Evolutionary conservation across 2,113 vertebrate species (phyloP), one percentile per base, ranked within the genome.

Genomic region (Hypomesus transpacificus): DNA sequence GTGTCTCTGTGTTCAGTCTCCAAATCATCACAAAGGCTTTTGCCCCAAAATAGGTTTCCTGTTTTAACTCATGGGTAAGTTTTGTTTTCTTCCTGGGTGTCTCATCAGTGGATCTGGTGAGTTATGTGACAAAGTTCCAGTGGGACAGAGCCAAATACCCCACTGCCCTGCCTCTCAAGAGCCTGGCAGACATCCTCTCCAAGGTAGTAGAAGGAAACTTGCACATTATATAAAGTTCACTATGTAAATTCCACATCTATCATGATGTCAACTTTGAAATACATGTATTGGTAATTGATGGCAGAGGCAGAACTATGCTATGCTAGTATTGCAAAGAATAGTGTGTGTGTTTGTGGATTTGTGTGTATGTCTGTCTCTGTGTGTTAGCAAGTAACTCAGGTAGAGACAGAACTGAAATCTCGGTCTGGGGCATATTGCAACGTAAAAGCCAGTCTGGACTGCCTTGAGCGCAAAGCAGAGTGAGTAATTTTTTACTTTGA

Each of bases 81-180:
- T 46, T 9, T 46, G 1, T 46, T 16, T 73, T 22, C 26, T 31
- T 14, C 71, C 51, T 80, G 66, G 66, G 50, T 79, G 60, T 87
- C 66, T 83, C 61, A 26, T 66, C 88, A 98, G 96, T 94, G 79
- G 95, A 98, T 75, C 79, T 97, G 73, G 87, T 93, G 52, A 94
- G 90, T 80, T 96, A 95, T 3, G 82, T 96, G 88, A 94, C 93
- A 59, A 93, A 85, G 65, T 99, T 99, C 83, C 95, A 98, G 71
- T 99, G 96, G 97, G 96, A 99, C 92, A 95, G 95, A 93, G 95
- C 95, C 87, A 98, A 96, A 79, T 99, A 97, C 68, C 92, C 96
- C 14, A 91, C 92, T 14, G 92, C 94, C 80, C 93, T 96, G 86
- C 92, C 96, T 0, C 90, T 98, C 81, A 92, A 92, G 84, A 88